Evolutionary conservation across 2,888 invertebrate genomes (phyloP), one percentile per base, ranked within the genome.

Genomic region (Theretra japonica): DNA sequence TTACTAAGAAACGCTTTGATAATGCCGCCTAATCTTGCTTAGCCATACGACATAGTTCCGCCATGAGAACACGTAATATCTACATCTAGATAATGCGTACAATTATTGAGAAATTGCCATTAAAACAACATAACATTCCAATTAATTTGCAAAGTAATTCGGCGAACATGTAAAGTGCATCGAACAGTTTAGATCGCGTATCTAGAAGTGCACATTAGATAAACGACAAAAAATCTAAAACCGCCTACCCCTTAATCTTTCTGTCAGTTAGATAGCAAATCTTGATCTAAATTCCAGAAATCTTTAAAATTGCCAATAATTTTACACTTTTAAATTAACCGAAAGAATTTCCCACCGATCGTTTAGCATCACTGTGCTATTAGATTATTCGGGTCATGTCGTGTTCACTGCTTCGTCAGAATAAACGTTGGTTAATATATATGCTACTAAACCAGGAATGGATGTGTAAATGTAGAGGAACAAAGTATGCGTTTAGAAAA

Each of bases 281-380:
- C 78, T 77, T 76, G 77, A 76, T 80, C 75, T 75, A 76, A 83
- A 82, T 85, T 81, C 77, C 79, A 80, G 82, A 83, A 85, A 83
- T 82, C 79, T 82, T 83, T 82, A 80, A 80, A 85, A 89, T 88
- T 86, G 80, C 82, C 81, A 82, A 81, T 83, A 81, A 84, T 83
- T 84, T 83, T 79, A 81, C 78, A 79, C 80, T 75, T 73, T 78
- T 77, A 85, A 85, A 87, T 84, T 81, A 83, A 77, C 81, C 74
- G 75, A 82, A 81, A 81, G 79, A 84, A 85, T 81, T 82, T 82
- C 85, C 82, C 79, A 81, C 80, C 82, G 76, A 84, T 80, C 17
- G n/a, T 33, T n/a, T 65, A 6, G 25, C 48, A 21, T 53, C 82
- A 80, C 77, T 82, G 82, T 84, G 6, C 53, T 84, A 83, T 81